These are phyloP conservation scores for Drosophila micromelanica DNA, from an alignment of 1,140 invertebrate species.

Conservation along the genomic window DNA sequence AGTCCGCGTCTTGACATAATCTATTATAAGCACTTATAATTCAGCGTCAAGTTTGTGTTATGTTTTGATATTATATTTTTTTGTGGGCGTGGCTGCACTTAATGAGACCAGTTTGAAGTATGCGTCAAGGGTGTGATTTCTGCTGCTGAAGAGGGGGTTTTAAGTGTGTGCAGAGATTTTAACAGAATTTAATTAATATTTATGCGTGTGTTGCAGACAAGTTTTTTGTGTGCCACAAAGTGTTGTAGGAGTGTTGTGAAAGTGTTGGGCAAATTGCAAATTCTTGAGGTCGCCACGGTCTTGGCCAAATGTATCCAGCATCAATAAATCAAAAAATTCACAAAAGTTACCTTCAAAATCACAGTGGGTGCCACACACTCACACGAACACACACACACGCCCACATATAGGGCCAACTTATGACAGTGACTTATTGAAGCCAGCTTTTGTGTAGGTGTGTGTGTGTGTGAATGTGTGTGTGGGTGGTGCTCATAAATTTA, in stretches of 20 bases:
- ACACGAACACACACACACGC: conserved; percentile 5
- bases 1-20: conserved; percentile 51
- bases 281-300: conserved; percentile 13
- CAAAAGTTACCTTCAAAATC: conserved; percentile 70
- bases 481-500: conserved; percentile 26
- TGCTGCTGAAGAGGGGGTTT: background rate
- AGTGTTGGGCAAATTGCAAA: conserved; percentile 34
- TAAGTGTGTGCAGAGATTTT: background rate
- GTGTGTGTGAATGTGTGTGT: conserved; percentile 5
- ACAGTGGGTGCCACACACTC: conserved; percentile 23
- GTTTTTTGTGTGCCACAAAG: background rate
- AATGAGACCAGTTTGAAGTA: conserved; percentile 54
- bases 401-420: conserved; percentile 20
- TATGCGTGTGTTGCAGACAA: conserved; percentile 4
- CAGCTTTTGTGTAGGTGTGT: conserved; percentile 7
- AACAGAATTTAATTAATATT: conserved; percentile 35
- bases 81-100: conserved; percentile 62
- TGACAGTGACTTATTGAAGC: conserved; percentile 73
- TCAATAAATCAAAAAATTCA: conserved; percentile 61
- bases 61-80: background rate
- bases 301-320: conserved; percentile 43
- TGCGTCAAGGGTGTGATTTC: conserved; percentile 44
- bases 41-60: conserved; percentile 22
- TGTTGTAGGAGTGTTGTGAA: conserved; percentile 20
- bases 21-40: conserved; percentile 36